Evolutionary conservation across 2,888 invertebrate species (phyloP).

Genomic region (Athetis lepigone): DNA sequence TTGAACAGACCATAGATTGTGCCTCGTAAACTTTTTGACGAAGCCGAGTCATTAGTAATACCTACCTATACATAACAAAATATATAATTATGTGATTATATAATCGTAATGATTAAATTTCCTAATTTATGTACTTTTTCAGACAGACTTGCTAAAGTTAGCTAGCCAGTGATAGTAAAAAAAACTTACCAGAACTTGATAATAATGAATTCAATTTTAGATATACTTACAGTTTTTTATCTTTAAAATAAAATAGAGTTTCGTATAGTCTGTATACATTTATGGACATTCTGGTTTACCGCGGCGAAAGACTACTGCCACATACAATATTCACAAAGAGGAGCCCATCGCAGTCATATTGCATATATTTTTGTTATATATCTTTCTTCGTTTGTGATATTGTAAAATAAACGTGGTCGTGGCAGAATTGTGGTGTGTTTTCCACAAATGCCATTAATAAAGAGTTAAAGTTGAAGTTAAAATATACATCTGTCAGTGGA

Average conservation of each 20-base stretch:
- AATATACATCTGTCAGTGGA: too few relatives aligned
- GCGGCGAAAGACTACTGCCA: constrained; percentile 1
- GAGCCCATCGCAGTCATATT: too few relatives aligned
- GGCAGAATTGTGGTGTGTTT: too few relatives aligned
- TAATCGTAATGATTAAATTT: constrained; percentile 58
- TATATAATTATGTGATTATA: constrained; percentile 58
- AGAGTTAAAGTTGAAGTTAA: too few relatives aligned
- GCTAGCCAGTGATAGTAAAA: constrained; percentile 40
- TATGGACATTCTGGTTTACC: constrained; percentile 18
- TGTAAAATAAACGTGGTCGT: too few relatives aligned
- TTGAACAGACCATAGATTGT: constrained; percentile 16
- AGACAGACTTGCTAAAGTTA: constrained; percentile 38
- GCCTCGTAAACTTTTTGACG: constrained; percentile 59
- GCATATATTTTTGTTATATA: too few relatives aligned
- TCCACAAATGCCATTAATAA: too few relatives aligned
- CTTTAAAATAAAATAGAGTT: constrained; percentile 8
- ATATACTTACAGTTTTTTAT: constrained; percentile 13
- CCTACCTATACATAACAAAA: constrained; percentile 54
- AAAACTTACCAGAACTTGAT: constrained; percentile 19
- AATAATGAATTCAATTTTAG: constrained; percentile 33
- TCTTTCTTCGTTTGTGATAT: too few relatives aligned
- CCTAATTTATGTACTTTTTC: constrained; percentile 51
- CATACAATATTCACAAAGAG: too few relatives aligned
- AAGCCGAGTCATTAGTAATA: constrained; percentile 64
- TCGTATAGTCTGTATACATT: constrained; percentile 13